Conservation (phyloP, 2,113 vertebrate species). For the Entosphenus tridentatus region DNA sequence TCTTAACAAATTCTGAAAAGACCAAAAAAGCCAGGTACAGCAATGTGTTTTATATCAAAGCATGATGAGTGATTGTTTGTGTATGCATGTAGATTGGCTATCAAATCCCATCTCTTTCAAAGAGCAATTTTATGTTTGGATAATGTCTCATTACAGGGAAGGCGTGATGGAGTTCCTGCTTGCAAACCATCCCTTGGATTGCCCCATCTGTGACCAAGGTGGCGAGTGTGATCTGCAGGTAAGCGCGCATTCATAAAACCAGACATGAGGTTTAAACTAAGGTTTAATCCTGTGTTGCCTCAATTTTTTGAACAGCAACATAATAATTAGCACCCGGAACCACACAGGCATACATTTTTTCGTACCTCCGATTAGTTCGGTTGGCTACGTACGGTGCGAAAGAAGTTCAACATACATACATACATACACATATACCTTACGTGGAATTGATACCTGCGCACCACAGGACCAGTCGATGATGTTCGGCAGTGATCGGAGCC, state of each 20-base stretch:
- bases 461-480: slow-evolving; percentile 90
- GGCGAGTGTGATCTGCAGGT: slow-evolving; percentile 94
- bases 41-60: no score
- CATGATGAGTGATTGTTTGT: no score
- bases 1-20: slow-evolving; percentile 75
- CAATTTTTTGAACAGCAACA: no score
- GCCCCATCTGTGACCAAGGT: slow-evolving; percentile 85
- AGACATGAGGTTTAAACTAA: no score
- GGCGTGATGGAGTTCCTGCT: slow-evolving; percentile 88
- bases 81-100: no score
- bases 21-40: slow-evolving; percentile 66
- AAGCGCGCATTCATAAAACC: slow-evolving; percentile 10
- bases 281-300: no score
- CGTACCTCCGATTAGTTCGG: not conserved
- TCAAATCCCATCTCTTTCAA: no score
- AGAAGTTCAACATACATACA: not conserved
- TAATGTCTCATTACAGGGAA: slow-evolving; percentile 32
- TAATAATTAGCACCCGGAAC: no score
- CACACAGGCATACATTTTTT: no score
- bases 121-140: no score
- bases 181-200: slow-evolving; percentile 78
- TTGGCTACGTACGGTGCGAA: not conserved
- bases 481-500: slow-evolving; percentile 85
- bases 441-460: not conserved
- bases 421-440: not conserved